Base-by-base conservation (phyloP, 2,888 invertebrate genomes). In the Ceratothoa steindachneri region DNA sequence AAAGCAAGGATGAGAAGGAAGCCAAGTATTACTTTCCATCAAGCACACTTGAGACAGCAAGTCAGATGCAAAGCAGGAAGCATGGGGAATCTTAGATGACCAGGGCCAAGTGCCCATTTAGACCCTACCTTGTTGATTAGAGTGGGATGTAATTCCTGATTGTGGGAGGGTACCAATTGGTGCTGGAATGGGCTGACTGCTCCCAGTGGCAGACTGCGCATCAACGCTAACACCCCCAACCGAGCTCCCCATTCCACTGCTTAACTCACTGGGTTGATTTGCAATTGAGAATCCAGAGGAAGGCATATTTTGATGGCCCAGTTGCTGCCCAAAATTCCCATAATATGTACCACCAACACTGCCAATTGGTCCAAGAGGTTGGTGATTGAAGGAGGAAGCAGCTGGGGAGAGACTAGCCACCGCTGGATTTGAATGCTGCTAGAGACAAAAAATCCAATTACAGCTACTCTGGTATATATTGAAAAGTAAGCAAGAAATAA, bases 391-490 rank as follows among this genome's bases (percentile, higher is more conserved):
- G 3, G 74, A 72, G 22, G 78, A 72, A n/a, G 75, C 76, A 55
- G 73, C 77, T 64, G 73, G 74, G 29, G 69, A 77, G 15, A 80
- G 76, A 69, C 31, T 60, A 52, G 76, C 79, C 92, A 92, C 86
- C 91, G 89, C 88, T 92, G 90, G 66, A 75, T 81, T 73, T 64
- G 81, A 82, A 69, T 80, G 81, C 81, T 81, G 67, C 29, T 73
- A 74, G 9, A 22, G 5, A 67, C 7, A n/a, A 69, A n/a, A 12
- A 28, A 22, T 27, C 7, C n/a, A 64, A n/a, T n/a, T n/a, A n/a
- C n/a, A n/a, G n/a, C n/a, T n/a, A n/a, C n/a, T n/a, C n/a, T n/a
- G n/a, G n/a, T n/a, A n/a, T n/a, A n/a, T n/a, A n/a, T n/a, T n/a
- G n/a, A n/a, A n/a, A n/a, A n/a, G n/a, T n/a, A n/a, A n/a, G n/a